A percentile compares a stretch with the other conserved stretches of the same genome.
Evolutionary conservation across 2,113 vertebrate genomes (phyloP).

Genomic region (Pipra filicauda): DNA sequence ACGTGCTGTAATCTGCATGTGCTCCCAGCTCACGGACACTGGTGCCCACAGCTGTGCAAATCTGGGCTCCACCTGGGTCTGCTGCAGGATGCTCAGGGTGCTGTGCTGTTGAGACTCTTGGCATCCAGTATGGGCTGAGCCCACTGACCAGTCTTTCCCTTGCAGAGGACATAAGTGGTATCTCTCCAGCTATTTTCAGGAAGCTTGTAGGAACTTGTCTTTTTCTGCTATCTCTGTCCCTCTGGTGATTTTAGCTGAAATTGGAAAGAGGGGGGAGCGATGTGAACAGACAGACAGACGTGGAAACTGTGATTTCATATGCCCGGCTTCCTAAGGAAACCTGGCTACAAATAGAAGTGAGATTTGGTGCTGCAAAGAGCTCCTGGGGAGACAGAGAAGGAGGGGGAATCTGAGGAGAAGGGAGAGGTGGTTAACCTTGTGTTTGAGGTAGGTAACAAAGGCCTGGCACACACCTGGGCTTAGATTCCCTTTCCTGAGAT

Average conservation of each 20-base stretch:
- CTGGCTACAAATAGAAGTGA: conserved; percentile 10
- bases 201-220: neutral
- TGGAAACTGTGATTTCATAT: conserved; percentile 43
- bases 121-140: neutral
- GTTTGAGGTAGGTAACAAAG: neutral
- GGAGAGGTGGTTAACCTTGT: neutral
- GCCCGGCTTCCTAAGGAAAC: conserved; percentile 44
- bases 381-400: neutral
- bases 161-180: neutral
- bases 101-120: neutral
- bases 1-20: neutral
- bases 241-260: neutral
- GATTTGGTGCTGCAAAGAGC: neutral
- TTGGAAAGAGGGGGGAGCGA: neutral
- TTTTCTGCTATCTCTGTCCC: neutral
- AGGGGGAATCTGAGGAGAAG: neutral
- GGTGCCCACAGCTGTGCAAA: neutral
- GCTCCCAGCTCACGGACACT: neutral
- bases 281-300: neutral
- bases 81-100: neutral
- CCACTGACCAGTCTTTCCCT: neutral
- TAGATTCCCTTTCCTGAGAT: neutral
- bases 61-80: neutral
- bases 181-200: neutral
- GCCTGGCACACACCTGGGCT: neutral